Base-by-base conservation (phyloP, 1,140 invertebrate genomes). In the Adoxophyes honmai region DNA sequence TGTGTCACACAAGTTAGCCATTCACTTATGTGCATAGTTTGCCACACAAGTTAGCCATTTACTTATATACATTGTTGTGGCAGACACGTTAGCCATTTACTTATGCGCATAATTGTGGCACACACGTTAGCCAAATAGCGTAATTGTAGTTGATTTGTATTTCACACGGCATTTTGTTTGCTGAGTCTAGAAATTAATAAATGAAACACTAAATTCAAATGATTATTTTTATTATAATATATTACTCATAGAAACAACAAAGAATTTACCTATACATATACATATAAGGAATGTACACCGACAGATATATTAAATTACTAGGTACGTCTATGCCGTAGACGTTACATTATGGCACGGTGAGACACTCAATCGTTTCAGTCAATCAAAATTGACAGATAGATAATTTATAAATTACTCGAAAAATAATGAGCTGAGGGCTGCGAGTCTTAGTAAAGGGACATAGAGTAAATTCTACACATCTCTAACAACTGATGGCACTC, bases 401-500 rank as follows among this genome's bases (percentile, higher is more conserved):
- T 54, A 57, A 56, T 42, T 55, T 39, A 60, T 68, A 68, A 61
- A 68, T 54, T 36, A 61, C 34, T 68, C 62, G 14, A 68, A 68
- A 64, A 64, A 68, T 68, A 68, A 64, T 39, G 61, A 28, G 18
- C 38, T 55, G 36, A 34, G 54, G 55, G 58, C 53, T 44, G 54
- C 35, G 42, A 48, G 42, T 18, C 42, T 11, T 21, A 33, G 21
- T 28, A 28, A 3, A 28, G 21, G 21, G 21, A 6, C 21, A 28
- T 28, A 28, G 21, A 28, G 6, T 28, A 28, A 3, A 28, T 28
- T 28, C 21, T 28, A 28, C 21, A 28, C 2, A 28, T 28, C 21
- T 28, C 6, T 28, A 28, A 28, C 2, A 28, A 28, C 21, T 28
- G 21, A 6, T 28, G 21, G 21, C 6, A 28, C 2, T 28, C 21